phyloP scores from a whole-genome alignment of 2,888 invertebrate species.

The Tubulanus polymorphus region DNA sequence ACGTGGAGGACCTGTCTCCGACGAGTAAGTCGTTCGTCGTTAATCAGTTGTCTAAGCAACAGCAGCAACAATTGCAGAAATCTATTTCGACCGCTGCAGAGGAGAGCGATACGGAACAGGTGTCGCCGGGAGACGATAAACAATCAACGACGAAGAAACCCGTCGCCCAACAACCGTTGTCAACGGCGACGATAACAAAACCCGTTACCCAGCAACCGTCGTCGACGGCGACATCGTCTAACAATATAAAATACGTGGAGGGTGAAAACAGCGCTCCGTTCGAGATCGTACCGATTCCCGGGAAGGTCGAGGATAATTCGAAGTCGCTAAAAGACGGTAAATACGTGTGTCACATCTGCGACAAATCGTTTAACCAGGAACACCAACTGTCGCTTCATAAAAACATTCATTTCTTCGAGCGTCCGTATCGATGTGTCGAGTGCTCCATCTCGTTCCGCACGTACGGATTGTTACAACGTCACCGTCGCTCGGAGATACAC shows the following conservation, averaged over 20 bases:
- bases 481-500: conserved; percentile 86
- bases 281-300: conserved; percentile 19
- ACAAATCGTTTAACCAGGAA: conserved; percentile 86
- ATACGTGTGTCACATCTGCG: conserved; percentile 76
- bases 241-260: conserved; percentile 10
- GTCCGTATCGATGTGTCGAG: conserved; percentile 85
- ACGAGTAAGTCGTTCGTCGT: not conserved
- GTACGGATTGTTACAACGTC: conserved; percentile 87
- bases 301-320: conserved; percentile 12
- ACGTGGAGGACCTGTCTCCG: not conserved
- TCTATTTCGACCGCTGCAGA: not conserved
- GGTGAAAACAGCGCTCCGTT: conserved; percentile 11
- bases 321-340: conserved; percentile 30
- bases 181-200: not conserved
- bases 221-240: not conserved
- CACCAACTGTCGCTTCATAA: conserved; percentile 86
- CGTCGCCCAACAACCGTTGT: not conserved
- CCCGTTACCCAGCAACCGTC: not conserved
- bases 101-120: not conserved
- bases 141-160: not conserved
- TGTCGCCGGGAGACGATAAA: not conserved
- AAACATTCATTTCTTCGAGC: conserved; percentile 92
- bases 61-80: not conserved
- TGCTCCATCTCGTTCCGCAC: conserved; percentile 88
- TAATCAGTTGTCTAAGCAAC: too few species aligned